phyloP scores from a whole-genome alignment of 2,797 vertebrate genomes.

The Argyrosomus regius region DNA sequence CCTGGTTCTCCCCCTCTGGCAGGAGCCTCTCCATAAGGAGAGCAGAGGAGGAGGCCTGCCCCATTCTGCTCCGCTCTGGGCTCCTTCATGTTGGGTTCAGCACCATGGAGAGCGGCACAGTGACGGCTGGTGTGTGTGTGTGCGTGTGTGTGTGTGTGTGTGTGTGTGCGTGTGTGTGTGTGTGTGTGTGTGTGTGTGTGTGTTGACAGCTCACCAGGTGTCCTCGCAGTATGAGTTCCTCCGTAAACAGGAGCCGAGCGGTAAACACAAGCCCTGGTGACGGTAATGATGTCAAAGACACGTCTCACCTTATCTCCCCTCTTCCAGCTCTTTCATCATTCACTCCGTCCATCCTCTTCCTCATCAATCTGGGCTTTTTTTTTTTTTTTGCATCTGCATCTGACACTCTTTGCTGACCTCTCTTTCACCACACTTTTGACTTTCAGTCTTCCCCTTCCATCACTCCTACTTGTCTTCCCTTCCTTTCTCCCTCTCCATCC shows the following conservation, averaged over 20 bases:
- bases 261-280: slow-evolving; percentile 79
- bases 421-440: slow-evolving; percentile 37
- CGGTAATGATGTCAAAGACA: slow-evolving; percentile 73
- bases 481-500: slow-evolving; percentile 16
- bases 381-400: slow-evolving; percentile 11
- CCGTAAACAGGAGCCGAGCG: slow-evolving; percentile 77
- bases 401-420: slow-evolving; percentile 34
- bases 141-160: slow-evolving; percentile 11
- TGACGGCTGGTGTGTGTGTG: slow-evolving; percentile 40
- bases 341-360: slow-evolving; percentile 41
- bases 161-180: slow-evolving; percentile 31
- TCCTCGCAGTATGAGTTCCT: slow-evolving; percentile 75
- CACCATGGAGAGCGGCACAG: slow-evolving; percentile 79
- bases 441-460: slow-evolving; percentile 4
- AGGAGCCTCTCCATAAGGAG: slow-evolving; percentile 64
- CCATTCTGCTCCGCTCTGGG: slow-evolving; percentile 35
- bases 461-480: slow-evolving; percentile 13
- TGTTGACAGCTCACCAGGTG: slow-evolving; percentile 85
- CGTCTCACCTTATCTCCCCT: slow-evolving; percentile 73
- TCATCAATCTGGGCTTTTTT: slow-evolving; percentile 24
- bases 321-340: slow-evolving; percentile 41
- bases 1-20: slow-evolving; percentile 44
- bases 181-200: slow-evolving; percentile 52
- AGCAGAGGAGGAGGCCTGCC: slow-evolving; percentile 56
- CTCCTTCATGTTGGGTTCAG: slow-evolving; percentile 75